Percentiles rank a stretch among this genome's conserved stretches.
Conservation (phyloP, 2,888 invertebrate genomes). For the Craniophora ligustri region DNA sequence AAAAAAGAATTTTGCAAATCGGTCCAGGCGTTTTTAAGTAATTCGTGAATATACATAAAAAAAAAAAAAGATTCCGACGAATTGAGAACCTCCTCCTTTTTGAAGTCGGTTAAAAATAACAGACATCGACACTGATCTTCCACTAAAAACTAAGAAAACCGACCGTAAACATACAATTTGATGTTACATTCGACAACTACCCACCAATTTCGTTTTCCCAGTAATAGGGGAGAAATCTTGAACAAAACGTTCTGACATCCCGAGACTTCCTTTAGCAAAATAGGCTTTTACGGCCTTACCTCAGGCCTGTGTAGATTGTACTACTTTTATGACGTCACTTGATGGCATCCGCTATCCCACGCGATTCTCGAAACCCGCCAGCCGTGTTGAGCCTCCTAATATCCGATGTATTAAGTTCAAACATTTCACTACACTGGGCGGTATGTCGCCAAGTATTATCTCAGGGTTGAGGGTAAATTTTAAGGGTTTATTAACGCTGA, state of each 20-base stretch:
- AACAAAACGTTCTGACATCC: constrained; percentile 10
- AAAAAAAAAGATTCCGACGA: too few relatives aligned
- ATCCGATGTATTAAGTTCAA: constrained; percentile 44
- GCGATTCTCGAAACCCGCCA: constrained; percentile 38
- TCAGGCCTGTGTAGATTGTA: constrained; percentile 49
- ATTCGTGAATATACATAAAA: too few relatives aligned
- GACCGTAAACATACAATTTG: constrained; percentile 18
- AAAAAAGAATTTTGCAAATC: too few relatives aligned
- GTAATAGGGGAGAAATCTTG: constrained; percentile 23
- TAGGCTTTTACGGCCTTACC: constrained; percentile 45
- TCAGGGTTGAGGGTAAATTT: constrained; percentile 1
- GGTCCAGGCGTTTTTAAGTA: too few relatives aligned
- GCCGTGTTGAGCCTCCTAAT: constrained; percentile 42
- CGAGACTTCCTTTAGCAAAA: constrained; percentile 46
- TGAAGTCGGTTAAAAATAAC: background rate
- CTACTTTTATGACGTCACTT: constrained; percentile 39
- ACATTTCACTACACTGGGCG: background rate
- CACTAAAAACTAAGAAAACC: background rate
- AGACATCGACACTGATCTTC: background rate
- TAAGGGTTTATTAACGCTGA: too few relatives aligned
- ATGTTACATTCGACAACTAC: constrained; percentile 7
- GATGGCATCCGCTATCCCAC: constrained; percentile 44
- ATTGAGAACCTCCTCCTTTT: too few relatives aligned
- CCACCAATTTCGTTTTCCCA: constrained; percentile 23
- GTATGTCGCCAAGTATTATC: constrained; percentile 11